Evolutionary conservation across 2,888 invertebrate species (phyloP), one percentile per base, ranked within the genome.

Genomic region (Polietes domitor): DNA sequence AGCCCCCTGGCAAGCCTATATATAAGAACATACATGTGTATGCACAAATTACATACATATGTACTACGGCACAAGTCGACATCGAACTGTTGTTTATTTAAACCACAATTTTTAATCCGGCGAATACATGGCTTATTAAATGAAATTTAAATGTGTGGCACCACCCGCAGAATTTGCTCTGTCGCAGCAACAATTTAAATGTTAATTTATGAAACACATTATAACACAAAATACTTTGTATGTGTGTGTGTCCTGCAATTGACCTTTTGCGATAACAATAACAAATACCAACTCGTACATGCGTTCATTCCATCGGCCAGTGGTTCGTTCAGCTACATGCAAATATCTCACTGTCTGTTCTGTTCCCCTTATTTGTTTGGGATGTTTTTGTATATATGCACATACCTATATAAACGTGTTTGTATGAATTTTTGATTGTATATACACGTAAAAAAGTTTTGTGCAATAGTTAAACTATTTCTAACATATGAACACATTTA

Each of bases 131-230:
- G 80, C 75, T 80, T 75, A 75, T 80, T 80, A 71, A 80, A 80
- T 63, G 58, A 80, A 75, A 75, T 80, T 80, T 75, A 80, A 71
- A 70, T 80, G 75, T 75, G 75, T 80, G 70, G 80, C 80, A 70
- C 50, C 61, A 15, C 75, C 80, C 26, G 28, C 28, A 71, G 70
- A 43, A 47, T 61, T 80, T 75, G 70, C 55, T 24, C 32, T 37
- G 58, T 79, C 28, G 74, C 68, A 74, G 58, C 74, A 80, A 61
- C 79, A 70, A 80, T 80, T 80, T 80, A 75, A 80, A 80, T 75
- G 80, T 80, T 75, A 80, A 80, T 80, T 75, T 80, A 75, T 80
- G 58, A 63, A 61, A 37, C 10, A 53, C 61, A 63, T 63, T 47
- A 74, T 70, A 65, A 65, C 65, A 65, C 12, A 41, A 65, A 65